Percentiles rank a stretch among this genome's conserved stretches.
Evolutionary conservation across 2,797 vertebrate genomes (phyloP).

Genomic region (Gastrophryne carolinensis): DNA sequence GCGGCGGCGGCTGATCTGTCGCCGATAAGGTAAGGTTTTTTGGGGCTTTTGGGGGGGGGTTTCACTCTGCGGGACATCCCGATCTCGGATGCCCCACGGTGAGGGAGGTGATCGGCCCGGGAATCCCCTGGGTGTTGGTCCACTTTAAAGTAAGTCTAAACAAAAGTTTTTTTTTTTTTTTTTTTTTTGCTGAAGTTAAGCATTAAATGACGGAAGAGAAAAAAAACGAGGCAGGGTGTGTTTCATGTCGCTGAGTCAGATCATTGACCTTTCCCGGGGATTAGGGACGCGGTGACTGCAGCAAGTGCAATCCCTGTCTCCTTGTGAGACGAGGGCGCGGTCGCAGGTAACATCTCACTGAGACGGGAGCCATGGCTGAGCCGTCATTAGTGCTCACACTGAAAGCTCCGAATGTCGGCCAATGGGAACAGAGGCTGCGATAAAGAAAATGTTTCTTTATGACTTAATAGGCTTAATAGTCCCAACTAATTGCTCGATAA

Average conservation of each 20-base stretch:
- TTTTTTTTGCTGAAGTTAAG: too few species aligned
- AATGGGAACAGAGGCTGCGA: not conserved
- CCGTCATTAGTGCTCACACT: not conserved
- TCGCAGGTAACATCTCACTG: not conserved
- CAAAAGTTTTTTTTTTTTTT: too few species aligned
- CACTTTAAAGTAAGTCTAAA: too few species aligned
- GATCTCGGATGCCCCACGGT: too few species aligned
- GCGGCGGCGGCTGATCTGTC: too few species aligned
- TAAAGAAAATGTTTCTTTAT: not conserved
- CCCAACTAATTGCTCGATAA: not conserved
- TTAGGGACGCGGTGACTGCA: too few species aligned
- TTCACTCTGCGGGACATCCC: too few species aligned
- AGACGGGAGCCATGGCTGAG: not conserved
- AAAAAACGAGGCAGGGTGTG: not conserved
- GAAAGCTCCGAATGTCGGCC: not conserved
- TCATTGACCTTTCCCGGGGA: too few species aligned
- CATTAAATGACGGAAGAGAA: not conserved
- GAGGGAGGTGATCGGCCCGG: too few species aligned
- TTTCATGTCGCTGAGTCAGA: not conserved
- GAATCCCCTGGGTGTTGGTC: too few species aligned
- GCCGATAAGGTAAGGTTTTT: too few species aligned
- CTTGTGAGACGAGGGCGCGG: not conserved
- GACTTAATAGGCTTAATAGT: constrained; percentile 4
- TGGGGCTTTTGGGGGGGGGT: too few species aligned
- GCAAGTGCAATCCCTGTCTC: not conserved